A percentile compares a stretch with the other conserved stretches of the same genome.
Conservation (phyloP, 2,888 invertebrate genomes). For the Acleris cristana region DNA sequence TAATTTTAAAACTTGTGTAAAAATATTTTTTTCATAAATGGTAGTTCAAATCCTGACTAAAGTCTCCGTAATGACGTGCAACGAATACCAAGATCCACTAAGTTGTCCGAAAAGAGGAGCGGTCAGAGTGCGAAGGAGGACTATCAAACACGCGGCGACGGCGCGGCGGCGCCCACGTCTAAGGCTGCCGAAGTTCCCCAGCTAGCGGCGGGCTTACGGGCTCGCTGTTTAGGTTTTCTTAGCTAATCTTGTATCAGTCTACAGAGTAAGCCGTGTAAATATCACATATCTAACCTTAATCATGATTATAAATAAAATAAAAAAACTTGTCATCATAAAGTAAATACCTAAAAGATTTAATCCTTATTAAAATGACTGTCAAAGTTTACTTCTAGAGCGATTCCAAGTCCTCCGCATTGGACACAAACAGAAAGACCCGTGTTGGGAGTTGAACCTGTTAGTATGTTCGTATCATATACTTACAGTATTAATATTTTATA, state of each 20-base stretch:
- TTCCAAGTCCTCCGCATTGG: too few relatives aligned
- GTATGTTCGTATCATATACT: too few relatives aligned
- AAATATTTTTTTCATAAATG: constrained; percentile 14
- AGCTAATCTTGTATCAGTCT: not conserved
- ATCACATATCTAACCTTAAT: too few relatives aligned
- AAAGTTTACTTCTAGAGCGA: too few relatives aligned
- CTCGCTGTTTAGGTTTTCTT: not conserved
- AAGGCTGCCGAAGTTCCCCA: not conserved
- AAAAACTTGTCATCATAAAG: too few relatives aligned
- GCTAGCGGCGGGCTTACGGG: not conserved
- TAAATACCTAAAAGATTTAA: too few relatives aligned
- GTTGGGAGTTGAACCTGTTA: too few relatives aligned
- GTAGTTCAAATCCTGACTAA: constrained; percentile 24
- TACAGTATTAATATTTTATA: too few relatives aligned
- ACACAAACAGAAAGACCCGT: too few relatives aligned
- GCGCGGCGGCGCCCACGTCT: not conserved
- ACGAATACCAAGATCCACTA: constrained; percentile 38
- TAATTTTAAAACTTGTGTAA: not conserved
- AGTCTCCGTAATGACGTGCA: constrained; percentile 34
- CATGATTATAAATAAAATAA: too few relatives aligned
- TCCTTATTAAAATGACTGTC: too few relatives aligned
- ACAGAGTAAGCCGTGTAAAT: too few relatives aligned
- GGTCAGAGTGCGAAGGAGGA: constrained; percentile 43
- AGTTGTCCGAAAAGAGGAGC: constrained; percentile 37
- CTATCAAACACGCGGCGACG: constrained; percentile 53